phyloP scores from a whole-genome alignment of 2,113 vertebrate species.

The Cynoglossus semilaevis region DNA sequence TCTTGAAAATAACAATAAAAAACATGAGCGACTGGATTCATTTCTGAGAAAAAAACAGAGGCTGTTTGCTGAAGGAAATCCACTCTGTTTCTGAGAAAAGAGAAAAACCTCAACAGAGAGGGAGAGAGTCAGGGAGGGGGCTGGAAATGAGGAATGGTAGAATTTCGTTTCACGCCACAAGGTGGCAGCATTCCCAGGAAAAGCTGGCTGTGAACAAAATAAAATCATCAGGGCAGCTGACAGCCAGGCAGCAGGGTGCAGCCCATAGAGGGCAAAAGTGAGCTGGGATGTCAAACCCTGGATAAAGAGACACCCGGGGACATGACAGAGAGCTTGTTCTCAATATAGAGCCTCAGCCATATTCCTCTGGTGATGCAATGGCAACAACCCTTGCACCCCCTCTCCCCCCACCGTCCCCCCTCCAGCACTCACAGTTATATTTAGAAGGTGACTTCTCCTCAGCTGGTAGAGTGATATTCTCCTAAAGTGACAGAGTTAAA shows the following conservation, averaged over 20 bases:
- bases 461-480: constrained; percentile 36
- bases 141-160: constrained; percentile 7
- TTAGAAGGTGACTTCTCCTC: constrained; percentile 51
- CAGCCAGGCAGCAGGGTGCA: constrained; percentile 49
- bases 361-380: constrained; percentile 48
- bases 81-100: constrained; percentile 41
- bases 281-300: constrained; percentile 63
- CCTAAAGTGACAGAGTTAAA: too few species aligned
- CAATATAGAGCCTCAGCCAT: constrained; percentile 68
- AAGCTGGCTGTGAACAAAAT: constrained; percentile 55
- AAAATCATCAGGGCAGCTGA: constrained; percentile 62
- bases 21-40: constrained; percentile 38
- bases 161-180: constrained; percentile 52
- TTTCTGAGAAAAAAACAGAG: constrained; percentile 43
- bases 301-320: constrained; percentile 67
- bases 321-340: constrained; percentile 73
- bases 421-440: constrained; percentile 52
- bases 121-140: constrained; percentile 12
- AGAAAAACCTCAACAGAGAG: constrained; percentile 46
- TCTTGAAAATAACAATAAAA: constrained; percentile 50
- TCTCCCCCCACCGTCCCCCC: constrained; percentile 25
- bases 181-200: constrained; percentile 60
- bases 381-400: constrained; percentile 45
- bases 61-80: constrained; percentile 38
- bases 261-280: constrained; percentile 66